Evolutionary conservation across 1,140 invertebrate species (phyloP), one percentile per base, ranked within the genome.

Genomic region (Eulimnadia texana): DNA sequence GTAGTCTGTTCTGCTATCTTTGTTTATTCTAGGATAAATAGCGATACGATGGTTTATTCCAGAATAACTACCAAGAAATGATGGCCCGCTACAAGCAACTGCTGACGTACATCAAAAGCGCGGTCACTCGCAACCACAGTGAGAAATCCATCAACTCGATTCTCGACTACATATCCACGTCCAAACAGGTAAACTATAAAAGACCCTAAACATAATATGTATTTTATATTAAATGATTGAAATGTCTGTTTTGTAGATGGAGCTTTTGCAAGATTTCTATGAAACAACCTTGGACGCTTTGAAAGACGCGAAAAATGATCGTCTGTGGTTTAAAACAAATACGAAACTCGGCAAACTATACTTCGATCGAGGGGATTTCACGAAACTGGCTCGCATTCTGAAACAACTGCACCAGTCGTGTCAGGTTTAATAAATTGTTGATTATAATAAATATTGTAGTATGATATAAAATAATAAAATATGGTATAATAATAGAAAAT

Each of bases 131-230:
- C 70, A 99, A 99, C 74, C 97, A 99, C 72, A 98, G 95, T 58
- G 97, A 99, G 73, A 99, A 99, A 72, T 98, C 94, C 24, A 99
- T 99, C 64, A 99, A 99, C 74, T 98, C 96, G 19, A 99, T 99
- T 70, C 76, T 99, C 64, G 97, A 99, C 77, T 99, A 99, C 72
- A 98, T 99, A 66, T 98, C 95, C 20, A 98, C 94, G 53, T 98
- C 93, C 16, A 95, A 95, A 80, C 95, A 96, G 83, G 93, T 94
- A 77, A 81, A 80, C 63, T 22, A 20, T 57, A 52, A 55, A 6
- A 61, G n/a, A 29, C 16, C 33, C n/a, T n/a, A n/a, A n/a, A n/a
- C n/a, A n/a, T n/a, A n/a, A n/a, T n/a, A n/a, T n/a, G n/a, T n/a
- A n/a, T n/a, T n/a, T n/a, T n/a, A n/a, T n/a, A n/a, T n/a, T n/a